A percentile compares a stretch with the other conserved stretches of the same genome.
phyloP scores from a whole-genome alignment of 1,140 invertebrate genomes.

The Elymnias hypermnestra region DNA sequence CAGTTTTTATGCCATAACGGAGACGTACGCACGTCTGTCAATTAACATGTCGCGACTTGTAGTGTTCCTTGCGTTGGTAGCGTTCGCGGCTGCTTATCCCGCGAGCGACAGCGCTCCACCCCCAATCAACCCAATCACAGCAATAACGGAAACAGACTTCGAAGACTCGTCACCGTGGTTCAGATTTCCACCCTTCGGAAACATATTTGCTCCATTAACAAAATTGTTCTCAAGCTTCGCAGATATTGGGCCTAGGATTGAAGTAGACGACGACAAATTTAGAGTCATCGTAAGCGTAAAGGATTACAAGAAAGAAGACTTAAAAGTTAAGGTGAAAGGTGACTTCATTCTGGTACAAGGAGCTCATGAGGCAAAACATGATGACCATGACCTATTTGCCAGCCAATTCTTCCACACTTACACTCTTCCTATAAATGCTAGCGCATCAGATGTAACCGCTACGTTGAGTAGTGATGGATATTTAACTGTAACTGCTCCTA shows the following conservation, averaged over 20 bases:
- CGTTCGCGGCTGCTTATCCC: slow-evolving; percentile 42
- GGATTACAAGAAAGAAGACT: slow-evolving; percentile 53
- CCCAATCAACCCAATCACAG: slow-evolving; percentile 43
- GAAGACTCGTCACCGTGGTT: slow-evolving; percentile 50
- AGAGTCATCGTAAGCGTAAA: slow-evolving; percentile 58
- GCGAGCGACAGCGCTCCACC: slow-evolving; percentile 33
- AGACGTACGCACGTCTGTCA: slow-evolving; percentile 35
- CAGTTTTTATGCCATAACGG: slow-evolving; percentile 48
- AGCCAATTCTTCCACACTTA: slow-evolving; percentile 69
- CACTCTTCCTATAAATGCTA: slow-evolving; percentile 47
- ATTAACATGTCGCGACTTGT: slow-evolving; percentile 43
- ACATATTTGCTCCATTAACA: slow-evolving; percentile 52
- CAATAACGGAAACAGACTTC: slow-evolving; percentile 43
- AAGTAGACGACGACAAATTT: slow-evolving; percentile 53
- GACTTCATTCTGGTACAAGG: slow-evolving; percentile 63
- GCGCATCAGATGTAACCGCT: slow-evolving; percentile 43
- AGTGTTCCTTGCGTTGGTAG: slow-evolving; percentile 40
- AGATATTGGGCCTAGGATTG: slow-evolving; percentile 52
- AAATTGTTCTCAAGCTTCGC: slow-evolving; percentile 56
- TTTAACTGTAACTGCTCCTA: slow-evolving; percentile 41
- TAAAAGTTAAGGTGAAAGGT: slow-evolving; percentile 59
- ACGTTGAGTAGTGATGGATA: slow-evolving; percentile 41
- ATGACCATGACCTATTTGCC: slow-evolving; percentile 53
- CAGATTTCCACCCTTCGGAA: slow-evolving; percentile 46
- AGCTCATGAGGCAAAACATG: slow-evolving; percentile 53